Evolutionary conservation across 2,888 invertebrate genomes (phyloP).

Genomic region (Luperina nickerlii): DNA sequence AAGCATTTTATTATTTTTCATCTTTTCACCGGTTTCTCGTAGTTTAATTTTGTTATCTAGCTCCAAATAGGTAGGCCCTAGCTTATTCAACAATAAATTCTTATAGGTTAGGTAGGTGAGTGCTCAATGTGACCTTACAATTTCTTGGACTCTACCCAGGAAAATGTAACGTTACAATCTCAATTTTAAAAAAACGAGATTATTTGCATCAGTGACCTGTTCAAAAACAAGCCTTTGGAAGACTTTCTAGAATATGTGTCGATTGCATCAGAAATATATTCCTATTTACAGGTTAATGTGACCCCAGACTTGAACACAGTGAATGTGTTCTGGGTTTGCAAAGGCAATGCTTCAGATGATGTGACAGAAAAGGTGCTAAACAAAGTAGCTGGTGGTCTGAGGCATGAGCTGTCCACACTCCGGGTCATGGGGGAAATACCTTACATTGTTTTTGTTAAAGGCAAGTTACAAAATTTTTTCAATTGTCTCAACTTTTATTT

Average conservation of each 20-base stretch:
- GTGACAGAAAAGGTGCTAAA: slow-evolving; percentile 89
- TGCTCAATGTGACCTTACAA: too few species aligned
- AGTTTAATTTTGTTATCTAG: too few species aligned
- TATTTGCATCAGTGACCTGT: neutral
- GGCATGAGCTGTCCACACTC: slow-evolving; percentile 93
- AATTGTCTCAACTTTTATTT: neutral
- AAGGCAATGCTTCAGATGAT: slow-evolving; percentile 86
- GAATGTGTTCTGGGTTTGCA: slow-evolving; percentile 93
- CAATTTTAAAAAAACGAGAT: neutral
- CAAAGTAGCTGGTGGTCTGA: slow-evolving; percentile 90
- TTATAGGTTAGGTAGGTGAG: too few species aligned
- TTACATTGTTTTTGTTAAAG: slow-evolving; percentile 93
- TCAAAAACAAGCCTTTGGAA: neutral
- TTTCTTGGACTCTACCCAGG: too few species aligned
- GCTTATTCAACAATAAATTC: too few species aligned
- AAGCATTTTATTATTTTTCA: too few species aligned
- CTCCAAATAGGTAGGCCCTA: too few species aligned
- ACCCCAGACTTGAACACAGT: slow-evolving; percentile 92
- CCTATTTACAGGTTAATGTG: slow-evolving; percentile 90
- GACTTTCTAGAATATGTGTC: neutral
- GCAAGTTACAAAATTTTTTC: slow-evolving; percentile 70
- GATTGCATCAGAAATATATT: neutral
- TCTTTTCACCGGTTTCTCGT: too few species aligned
- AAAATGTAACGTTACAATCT: too few species aligned
- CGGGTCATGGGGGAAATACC: slow-evolving; percentile 94